Evolutionary conservation across 2,888 invertebrate species (phyloP).

Genomic region (Chironomus tentans): DNA sequence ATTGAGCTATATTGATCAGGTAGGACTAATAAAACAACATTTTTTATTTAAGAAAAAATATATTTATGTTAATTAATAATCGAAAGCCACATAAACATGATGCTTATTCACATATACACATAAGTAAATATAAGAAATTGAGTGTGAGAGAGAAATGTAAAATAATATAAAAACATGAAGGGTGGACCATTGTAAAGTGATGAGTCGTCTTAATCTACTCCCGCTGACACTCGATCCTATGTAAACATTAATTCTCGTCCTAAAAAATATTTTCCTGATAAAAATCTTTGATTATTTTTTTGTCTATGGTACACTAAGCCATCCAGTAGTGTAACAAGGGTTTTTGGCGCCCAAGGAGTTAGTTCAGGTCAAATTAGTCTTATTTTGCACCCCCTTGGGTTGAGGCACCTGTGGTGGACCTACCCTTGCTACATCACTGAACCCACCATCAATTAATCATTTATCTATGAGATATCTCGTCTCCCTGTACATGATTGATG

Average conservation of each 20-base stretch:
- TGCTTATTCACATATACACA: slow-evolving; percentile 5
- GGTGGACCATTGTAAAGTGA: slow-evolving; percentile 17
- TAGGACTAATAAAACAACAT: neutral
- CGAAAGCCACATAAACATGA: slow-evolving; percentile 23
- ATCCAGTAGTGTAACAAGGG: too few relatives aligned
- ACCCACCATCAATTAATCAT: slow-evolving; percentile 12
- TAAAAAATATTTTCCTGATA: neutral
- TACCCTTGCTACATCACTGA: too few relatives aligned
- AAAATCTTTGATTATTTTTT: neutral
- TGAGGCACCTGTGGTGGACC: too few relatives aligned
- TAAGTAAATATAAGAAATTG: slow-evolving; percentile 2
- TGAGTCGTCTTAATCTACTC: neutral
- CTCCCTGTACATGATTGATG: slow-evolving; percentile 21
- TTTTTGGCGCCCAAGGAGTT: too few relatives aligned
- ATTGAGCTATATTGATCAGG: neutral
- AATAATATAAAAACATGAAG: slow-evolving; percentile 1
- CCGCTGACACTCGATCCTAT: slow-evolving; percentile 18
- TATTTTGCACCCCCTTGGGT: too few relatives aligned
- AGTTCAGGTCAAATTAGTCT: too few relatives aligned
- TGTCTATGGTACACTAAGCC: too few relatives aligned
- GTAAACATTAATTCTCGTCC: slow-evolving; percentile 5
- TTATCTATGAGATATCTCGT: neutral
- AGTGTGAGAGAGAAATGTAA: neutral
- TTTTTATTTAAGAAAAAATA: neutral
- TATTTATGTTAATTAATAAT: slow-evolving; percentile 22